Base-by-base conservation (phyloP, 2,797 vertebrate genomes). In the Clarias fuscus region DNA sequence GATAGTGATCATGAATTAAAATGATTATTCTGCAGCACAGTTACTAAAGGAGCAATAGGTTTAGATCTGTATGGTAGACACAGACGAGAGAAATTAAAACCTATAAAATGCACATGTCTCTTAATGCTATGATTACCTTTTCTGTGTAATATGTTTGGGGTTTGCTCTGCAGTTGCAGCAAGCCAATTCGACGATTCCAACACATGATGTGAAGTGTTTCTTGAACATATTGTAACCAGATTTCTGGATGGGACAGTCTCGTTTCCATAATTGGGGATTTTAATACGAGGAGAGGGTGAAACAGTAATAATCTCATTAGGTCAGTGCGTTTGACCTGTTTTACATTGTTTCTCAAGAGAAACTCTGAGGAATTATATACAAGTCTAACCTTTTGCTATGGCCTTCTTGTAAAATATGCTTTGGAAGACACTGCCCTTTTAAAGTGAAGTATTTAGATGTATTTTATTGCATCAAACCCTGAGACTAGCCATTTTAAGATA, bases 311-410 rank as follows among this genome's bases (percentile, higher is more conserved):
- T 33, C 62, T n/a, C 8, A 78, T 18, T 37, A 85, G 85, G 80
- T 84, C 67, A 83, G 33, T 70, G 82, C 22, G n/a, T 58, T 20
- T 86, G 81, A 81, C 68, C 85, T 67, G 80, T 73, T 83, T 88
- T 67, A 40, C 62, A 84, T 86, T 91, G 82, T 84, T 88, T 91
- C 86, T 87, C 89, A 89, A 65, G 88, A 85, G 88, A 90, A 90
- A 86, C 77, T 85, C 64, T 11, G 70, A 73, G 40, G 17, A 83
- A 89, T 89, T 85, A 75, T 82, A 87, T 56, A 85, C 61, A 87
- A 86, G 78, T 85, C 65, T 88, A 85, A 87, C 80, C 79, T 70
- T 89, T 88, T 62, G 88, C 67, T 48, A 18, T 77, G 48, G 56
- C 33, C 78, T 88, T 84, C 77, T 82, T 85, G 79, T 85, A 65